phyloP scores from a whole-genome alignment of 2,113 vertebrate genomes.

The Eupsittula cactorum region DNA sequence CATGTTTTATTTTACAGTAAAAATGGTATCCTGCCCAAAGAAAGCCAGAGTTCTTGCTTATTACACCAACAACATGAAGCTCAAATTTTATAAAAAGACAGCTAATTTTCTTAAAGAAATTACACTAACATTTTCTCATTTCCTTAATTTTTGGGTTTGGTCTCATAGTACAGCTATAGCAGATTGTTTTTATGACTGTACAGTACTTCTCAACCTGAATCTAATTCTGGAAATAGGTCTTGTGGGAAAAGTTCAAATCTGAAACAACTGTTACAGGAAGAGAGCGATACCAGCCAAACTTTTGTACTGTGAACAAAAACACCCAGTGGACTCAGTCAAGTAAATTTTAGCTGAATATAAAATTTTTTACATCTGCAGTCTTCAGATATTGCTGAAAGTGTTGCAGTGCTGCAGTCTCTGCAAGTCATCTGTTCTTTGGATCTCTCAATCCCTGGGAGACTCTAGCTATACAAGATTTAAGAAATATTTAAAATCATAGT shows the following conservation, averaged over 20 bases:
- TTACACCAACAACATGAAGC: background rate
- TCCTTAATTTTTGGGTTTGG: background rate
- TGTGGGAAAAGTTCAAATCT: constrained; percentile 28
- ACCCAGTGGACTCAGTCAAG: constrained; percentile 5
- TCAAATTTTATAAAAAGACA: background rate
- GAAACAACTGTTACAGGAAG: constrained; percentile 43
- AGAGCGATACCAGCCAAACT: background rate
- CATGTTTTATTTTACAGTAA: background rate
- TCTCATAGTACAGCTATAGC: background rate
- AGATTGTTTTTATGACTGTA: constrained; percentile 23
- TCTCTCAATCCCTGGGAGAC: background rate
- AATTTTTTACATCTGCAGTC: background rate
- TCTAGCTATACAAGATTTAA: background rate
- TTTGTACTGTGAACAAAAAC: constrained; percentile 1
- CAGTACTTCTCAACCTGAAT: constrained; percentile 19
- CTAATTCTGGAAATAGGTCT: constrained; percentile 43
- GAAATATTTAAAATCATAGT: background rate
- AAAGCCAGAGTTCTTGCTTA: background rate
- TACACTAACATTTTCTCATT: background rate
- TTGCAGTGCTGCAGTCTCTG: background rate
- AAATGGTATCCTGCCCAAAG: background rate
- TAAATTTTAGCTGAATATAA: constrained; percentile 18
- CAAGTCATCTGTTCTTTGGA: background rate
- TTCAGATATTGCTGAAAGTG: background rate
- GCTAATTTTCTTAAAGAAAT: background rate